Evolutionary conservation across 2,797 vertebrate genomes (phyloP).

Genomic region (Sebastes itinus): DNA sequence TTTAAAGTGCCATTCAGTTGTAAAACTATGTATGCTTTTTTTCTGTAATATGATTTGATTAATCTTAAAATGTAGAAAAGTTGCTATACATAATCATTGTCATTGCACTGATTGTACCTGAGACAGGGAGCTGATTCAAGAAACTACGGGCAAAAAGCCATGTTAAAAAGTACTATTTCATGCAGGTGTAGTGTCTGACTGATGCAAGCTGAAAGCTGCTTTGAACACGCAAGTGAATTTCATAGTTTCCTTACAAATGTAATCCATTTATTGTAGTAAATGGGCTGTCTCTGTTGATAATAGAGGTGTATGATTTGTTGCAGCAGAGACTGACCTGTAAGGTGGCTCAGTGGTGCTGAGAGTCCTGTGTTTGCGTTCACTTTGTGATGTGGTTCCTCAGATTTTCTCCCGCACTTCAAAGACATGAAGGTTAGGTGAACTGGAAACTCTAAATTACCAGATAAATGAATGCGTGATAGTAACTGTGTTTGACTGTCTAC

Average conservation of each 20-base stretch:
- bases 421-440: not conserved
- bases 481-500: not conserved
- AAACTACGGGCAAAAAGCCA: not conserved
- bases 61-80: not conserved
- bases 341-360: not conserved
- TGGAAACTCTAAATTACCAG: not conserved
- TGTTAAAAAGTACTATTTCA: not conserved
- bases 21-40: not conserved
- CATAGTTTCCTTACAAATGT: not conserved
- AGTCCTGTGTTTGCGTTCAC: not conserved
- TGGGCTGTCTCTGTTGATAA: not conserved
- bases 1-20: not conserved
- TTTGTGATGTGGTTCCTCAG: not conserved
- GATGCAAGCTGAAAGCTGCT: not conserved
- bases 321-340: not conserved
- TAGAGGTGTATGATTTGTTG: not conserved
- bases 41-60: not conserved
- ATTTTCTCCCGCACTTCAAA: not conserved
- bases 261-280: not conserved
- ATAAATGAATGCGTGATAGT: conserved; percentile 1
- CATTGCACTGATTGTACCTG: not conserved
- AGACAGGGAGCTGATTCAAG: not conserved
- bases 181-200: not conserved
- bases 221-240: not conserved
- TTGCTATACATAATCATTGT: not conserved